Percentiles rank a stretch among this genome's conserved stretches.
phyloP scores from a whole-genome alignment of 2,888 invertebrate genomes.

The Escarpia spicata region DNA sequence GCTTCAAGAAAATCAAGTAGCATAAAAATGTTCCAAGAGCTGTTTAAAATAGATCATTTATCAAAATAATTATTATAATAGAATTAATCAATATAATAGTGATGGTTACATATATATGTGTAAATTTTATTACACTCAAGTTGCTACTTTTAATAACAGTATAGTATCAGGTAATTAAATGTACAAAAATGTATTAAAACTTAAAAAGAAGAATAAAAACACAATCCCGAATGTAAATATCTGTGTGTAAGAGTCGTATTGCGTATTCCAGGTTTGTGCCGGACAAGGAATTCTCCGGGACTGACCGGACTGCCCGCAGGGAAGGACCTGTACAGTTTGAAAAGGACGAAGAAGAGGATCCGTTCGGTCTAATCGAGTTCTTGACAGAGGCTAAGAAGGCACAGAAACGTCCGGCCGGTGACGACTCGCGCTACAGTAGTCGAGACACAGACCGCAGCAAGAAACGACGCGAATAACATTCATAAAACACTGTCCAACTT shows the following conservation, averaged over 20 bases:
- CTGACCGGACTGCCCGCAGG: conserved; percentile 72
- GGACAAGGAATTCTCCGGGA: conserved; percentile 95
- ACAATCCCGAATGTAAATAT: not conserved
- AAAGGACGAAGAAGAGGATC: conserved; percentile 77
- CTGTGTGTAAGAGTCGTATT: not conserved
- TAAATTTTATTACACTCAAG: too few species aligned
- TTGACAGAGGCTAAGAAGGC: conserved; percentile 90
- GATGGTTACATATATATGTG: too few species aligned
- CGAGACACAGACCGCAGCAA: conserved; percentile 56
- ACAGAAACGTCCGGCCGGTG: conserved; percentile 58
- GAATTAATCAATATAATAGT: too few species aligned
- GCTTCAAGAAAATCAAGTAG: not conserved
- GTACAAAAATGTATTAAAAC: not conserved
- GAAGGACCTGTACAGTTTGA: conserved; percentile 91
- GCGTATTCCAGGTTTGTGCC: conserved; percentile 84
- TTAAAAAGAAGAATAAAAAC: not conserved
- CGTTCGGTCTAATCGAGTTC: conserved; percentile 98
- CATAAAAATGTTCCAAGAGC: too few species aligned
- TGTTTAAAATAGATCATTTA: too few species aligned
- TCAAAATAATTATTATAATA: too few species aligned
- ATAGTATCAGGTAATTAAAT: not conserved
- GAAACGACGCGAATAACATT: conserved; percentile 53
- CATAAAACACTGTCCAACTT: not conserved
- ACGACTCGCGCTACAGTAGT: conserved; percentile 50
- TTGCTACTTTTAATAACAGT: too few species aligned